A percentile compares a stretch with the other conserved stretches of the same genome.
These are phyloP conservation scores for Misgurnus mizolepis DNA, from an alignment of 2,113 vertebrate genomes.

Conservation along the genomic window DNA sequence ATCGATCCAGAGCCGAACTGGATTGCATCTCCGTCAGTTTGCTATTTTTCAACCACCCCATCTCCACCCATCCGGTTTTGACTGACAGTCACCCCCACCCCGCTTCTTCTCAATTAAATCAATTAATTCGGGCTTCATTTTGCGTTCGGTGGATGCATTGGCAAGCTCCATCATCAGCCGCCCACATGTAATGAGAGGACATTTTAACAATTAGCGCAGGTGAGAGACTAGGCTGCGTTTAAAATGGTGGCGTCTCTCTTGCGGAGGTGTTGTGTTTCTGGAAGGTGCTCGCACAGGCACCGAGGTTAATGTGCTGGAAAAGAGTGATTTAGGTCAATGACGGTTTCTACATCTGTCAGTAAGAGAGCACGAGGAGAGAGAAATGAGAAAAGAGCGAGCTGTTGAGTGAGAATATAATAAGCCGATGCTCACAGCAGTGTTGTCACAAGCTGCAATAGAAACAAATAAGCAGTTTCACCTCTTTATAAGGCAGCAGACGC, in stretches of 20 bases:
- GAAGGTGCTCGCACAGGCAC: constrained; percentile 52
- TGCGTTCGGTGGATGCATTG: constrained; percentile 16
- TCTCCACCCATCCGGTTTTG: constrained; percentile 1
- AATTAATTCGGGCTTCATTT: constrained; percentile 43
- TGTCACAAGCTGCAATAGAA: constrained; percentile 65
- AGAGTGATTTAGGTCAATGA: constrained; percentile 75
- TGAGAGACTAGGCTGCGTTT: constrained; percentile 39
- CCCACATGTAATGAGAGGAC: constrained; percentile 39
- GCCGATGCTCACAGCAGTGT: neutral
- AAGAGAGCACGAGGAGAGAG: constrained; percentile 55
- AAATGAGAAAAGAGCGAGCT: constrained; percentile 25
- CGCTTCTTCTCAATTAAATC: constrained; percentile 34
- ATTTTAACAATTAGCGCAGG: constrained; percentile 51
- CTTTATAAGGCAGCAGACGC: constrained; percentile 65
- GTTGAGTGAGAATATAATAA: constrained; percentile 4
- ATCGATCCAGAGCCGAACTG: constrained; percentile 78
- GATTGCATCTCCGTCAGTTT: neutral
- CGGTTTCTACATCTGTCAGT: constrained; percentile 71
- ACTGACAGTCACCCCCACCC: constrained; percentile 1
- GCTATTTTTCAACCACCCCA: neutral
- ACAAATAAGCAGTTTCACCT: constrained; percentile 71
- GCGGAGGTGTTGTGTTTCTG: constrained; percentile 58
- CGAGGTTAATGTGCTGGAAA: constrained; percentile 75
- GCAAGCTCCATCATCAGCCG: constrained; percentile 37
- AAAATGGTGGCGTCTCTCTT: constrained; percentile 53